Evolutionary conservation across 2,797 vertebrate species (phyloP).

Genomic region (Necrosyrtes monachus): DNA sequence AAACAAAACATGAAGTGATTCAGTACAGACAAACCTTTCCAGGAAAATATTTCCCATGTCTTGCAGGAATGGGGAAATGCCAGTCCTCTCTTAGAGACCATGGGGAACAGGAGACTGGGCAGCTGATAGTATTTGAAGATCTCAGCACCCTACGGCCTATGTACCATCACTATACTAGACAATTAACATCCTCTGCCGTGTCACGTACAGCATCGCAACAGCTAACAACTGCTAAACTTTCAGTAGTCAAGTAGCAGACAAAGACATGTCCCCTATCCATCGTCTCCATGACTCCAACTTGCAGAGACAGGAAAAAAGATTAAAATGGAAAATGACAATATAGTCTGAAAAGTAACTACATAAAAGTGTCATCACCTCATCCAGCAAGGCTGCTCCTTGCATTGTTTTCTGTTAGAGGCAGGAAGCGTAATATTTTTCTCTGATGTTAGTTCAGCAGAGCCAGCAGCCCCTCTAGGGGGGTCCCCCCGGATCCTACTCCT

Average conservation of each 20-base stretch:
- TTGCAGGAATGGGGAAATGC: neutral
- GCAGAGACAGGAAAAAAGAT: slow-evolving; percentile 38
- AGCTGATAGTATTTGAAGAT: neutral
- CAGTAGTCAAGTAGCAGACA: neutral
- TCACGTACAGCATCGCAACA: neutral
- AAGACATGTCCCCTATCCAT: neutral
- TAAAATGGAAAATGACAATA: slow-evolving; percentile 28
- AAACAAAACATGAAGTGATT: neutral
- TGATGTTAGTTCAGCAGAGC: neutral
- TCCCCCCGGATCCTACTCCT: neutral
- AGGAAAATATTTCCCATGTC: neutral
- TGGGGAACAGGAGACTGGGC: neutral
- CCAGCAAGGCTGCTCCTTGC: neutral
- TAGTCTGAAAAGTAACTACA: slow-evolving; percentile 5
- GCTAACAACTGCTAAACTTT: neutral
- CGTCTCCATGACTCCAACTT: slow-evolving; percentile 10
- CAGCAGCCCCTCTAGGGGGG: neutral
- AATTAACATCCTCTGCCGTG: neutral
- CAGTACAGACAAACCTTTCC: neutral
- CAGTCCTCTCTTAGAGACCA: neutral
- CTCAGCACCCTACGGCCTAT: neutral
- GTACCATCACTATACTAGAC: neutral
- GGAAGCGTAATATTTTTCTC: neutral
- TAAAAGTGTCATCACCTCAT: neutral
- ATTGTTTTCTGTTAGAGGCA: neutral